Evolutionary conservation across 1,140 invertebrate species (phyloP), one percentile per base, ranked within the genome.

Genomic region (Armadillidium nasatum): DNA sequence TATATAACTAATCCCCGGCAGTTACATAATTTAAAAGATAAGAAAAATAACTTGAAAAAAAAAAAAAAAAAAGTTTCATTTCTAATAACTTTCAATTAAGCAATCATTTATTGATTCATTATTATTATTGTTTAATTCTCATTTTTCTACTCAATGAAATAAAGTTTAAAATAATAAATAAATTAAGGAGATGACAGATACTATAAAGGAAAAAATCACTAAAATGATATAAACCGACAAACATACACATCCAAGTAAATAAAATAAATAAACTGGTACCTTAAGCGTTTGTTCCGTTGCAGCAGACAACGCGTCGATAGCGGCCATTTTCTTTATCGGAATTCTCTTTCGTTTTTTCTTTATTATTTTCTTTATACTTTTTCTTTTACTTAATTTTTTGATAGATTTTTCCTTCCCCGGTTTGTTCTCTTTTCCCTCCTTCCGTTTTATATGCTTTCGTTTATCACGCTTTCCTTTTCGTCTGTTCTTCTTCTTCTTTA

Each of bases 281-380:
- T 93, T 93, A 6, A 94, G 86, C 22, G 92, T 93, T 86, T 94
- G 91, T 84, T 94, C 92, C 0, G 90, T 92, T 4, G 90, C 90
- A 80, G 90, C 86, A 82, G 90, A 90, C 4, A 94, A 85, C 0
- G 92, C 92, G 83, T 93, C 91, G 75, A 92, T 89, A 10, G 89
- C 89, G 9, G 89, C 88, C 79, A 86, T 87, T 82, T 87, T 89
- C 81, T 87, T 87, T 11, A 85, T 84, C 83, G 78, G 76, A 86
- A 85, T 86, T 85, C 86, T 86, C 87, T 81, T 83, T 87, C 83
- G 86, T 83, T 80, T 86, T 82, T 79, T 78, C 81, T 82, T 87
- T 82, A 60, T 87, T 82, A 82, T 88, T 84, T 80, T 86, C 80
- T 83, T 83, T 83, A 82, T 87, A 84, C 85, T 87, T 22, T 75